Base-by-base conservation (phyloP, 2,113 vertebrate species). In the Megaceryle maxima region DNA sequence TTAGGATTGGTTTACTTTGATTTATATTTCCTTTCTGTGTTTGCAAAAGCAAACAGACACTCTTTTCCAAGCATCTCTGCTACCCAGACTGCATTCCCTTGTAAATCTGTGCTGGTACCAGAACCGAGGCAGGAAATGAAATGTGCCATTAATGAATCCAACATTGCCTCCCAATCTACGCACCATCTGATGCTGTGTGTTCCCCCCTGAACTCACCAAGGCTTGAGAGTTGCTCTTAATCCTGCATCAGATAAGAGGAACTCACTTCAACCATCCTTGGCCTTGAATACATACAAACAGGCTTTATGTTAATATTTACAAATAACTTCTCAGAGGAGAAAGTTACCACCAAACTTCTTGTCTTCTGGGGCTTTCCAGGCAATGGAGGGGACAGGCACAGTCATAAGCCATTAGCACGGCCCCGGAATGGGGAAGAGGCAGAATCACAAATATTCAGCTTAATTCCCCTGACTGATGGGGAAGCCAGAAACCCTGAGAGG, bases 231-330 rank as follows among this genome's bases (percentile, higher is more conserved):
- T 1, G 2, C 10, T 87, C 35, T 46, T 80, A 77, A 31, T 87
- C 2, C 2, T 21, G 46, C 26, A 31, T 24, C 44, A 82, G 77
- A 66, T 68, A 77, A 89, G 29, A 92, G 29, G 35, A 90, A 41
- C 11, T 92, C 33, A 59, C 43, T 11, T 59, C 35, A 37, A 73
- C 66, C 1, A 0, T 74, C 70, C 60, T 39, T 57, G 74, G 50
- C 60, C 51, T 83, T 60, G 17, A 79, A 83, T 57, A 53, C 43
- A 90, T 56, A 60, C 18, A 81, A 88, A 87, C 75, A 39, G 24
- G 35, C 19, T 94, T 94, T 87, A 83, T 87, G 74, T 24, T 89
- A 92, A 94, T 89, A 89, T 76, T 79, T 94, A 78, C 62, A 94
- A 92, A 87, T 55, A 85, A 18, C 4, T 93, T 76, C 92, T 93